Percentiles rank a stretch among this genome's conserved stretches.
These are phyloP conservation scores for Acanthisitta chloris DNA, from an alignment of 2,113 vertebrate species.

Conservation along the genomic window DNA sequence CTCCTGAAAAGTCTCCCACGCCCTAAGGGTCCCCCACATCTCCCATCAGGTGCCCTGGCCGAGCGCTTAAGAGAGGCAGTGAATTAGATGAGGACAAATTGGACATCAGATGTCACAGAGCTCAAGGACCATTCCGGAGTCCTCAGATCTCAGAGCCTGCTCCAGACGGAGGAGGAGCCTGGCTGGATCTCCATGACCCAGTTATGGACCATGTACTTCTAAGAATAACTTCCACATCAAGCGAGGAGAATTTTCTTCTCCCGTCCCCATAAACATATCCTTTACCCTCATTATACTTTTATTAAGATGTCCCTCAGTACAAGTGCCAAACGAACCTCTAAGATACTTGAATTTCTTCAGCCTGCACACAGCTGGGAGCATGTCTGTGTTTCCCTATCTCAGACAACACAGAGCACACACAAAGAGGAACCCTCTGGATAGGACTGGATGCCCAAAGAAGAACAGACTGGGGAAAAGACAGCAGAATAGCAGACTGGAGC, in stretches of 20 bases:
- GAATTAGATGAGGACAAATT: accelerated
- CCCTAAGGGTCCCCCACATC: accelerated
- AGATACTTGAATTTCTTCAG: neutral
- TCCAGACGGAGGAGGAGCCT: conserved; percentile 49
- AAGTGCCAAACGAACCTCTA: neutral
- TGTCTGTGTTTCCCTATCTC: neutral
- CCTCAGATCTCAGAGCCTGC: neutral
- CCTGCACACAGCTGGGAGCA: neutral
- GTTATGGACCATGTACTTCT: conserved; percentile 42
- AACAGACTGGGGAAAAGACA: neutral
- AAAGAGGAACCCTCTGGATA: neutral
- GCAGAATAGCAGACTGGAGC: neutral
- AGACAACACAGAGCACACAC: neutral
- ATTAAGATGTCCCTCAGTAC: neutral
- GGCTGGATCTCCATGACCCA: conserved; percentile 43
- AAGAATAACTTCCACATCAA: conserved; percentile 63
- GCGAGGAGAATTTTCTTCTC: conserved; percentile 4
- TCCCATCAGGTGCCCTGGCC: neutral
- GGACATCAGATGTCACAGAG: accelerated
- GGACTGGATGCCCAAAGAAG: neutral
- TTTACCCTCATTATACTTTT: conserved; percentile 33
- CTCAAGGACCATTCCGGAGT: neutral
- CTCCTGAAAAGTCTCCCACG: neutral
- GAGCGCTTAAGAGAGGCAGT: accelerated
- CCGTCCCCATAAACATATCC: neutral